These are phyloP conservation scores for Lepidocyrtoides sp. DNA, from an alignment of 2,888 invertebrate species.

Conservation along the genomic window DNA sequence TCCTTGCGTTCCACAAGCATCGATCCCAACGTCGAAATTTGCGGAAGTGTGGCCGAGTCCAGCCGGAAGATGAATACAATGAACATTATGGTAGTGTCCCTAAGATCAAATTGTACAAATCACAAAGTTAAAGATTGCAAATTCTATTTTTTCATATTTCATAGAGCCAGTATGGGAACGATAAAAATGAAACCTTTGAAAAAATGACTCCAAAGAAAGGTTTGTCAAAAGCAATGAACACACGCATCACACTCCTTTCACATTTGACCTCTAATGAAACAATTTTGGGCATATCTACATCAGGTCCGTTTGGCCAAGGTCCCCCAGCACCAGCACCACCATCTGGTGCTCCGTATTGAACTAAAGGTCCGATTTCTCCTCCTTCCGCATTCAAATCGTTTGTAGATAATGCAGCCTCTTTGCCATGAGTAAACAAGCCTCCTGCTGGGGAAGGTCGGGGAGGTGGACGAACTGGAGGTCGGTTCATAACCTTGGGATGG, in stretches of 20 bases:
- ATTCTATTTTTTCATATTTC: not conserved
- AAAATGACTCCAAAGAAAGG: conserved; percentile 98
- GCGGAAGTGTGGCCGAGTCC: conserved; percentile 95
- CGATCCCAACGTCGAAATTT: conserved; percentile 96
- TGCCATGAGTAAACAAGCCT: conserved; percentile 79
- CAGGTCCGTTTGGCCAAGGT: conserved; percentile 87
- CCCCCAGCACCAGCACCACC: conserved; percentile 61
- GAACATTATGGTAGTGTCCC: conserved; percentile 96
- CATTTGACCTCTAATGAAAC: conserved; percentile 97
- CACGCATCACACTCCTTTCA: conserved; percentile 97
- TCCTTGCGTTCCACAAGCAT: conserved; percentile 96
- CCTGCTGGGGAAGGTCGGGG: conserved; percentile 66
- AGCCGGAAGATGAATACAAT: conserved; percentile 96
- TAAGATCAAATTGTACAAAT: conserved; percentile 47
- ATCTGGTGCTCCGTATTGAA: conserved; percentile 81
- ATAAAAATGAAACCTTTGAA: conserved; percentile 89
- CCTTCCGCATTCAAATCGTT: conserved; percentile 85
- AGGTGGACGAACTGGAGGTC: conserved; percentile 61
- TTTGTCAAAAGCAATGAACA: conserved; percentile 97
- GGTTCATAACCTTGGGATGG: conserved; percentile 81
- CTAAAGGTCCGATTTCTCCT: conserved; percentile 81
- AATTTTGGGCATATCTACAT: conserved; percentile 97
- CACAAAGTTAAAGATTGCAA: not conserved
- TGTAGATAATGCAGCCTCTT: conserved; percentile 81
- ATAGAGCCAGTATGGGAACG: not conserved